Base-by-base conservation (phyloP, 1,140 invertebrate genomes). In the Archegozetes longisetosus region DNA sequence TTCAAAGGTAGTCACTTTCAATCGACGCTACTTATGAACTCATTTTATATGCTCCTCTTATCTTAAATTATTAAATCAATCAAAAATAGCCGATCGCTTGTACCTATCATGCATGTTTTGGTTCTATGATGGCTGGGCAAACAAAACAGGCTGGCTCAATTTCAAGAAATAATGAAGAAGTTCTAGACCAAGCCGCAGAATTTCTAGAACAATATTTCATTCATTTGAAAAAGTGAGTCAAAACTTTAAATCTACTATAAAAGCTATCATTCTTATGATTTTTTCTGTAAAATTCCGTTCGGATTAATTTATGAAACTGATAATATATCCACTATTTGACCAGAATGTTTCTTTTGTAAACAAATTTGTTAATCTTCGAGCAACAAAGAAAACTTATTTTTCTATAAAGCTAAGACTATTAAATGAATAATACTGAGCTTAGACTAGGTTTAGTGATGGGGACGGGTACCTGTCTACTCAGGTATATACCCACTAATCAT, bases 121-220 rank as follows among this genome's bases (percentile, higher is more conserved):
- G 50, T 12, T 20, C 50, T 9, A 22, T 51, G 6, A 51, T 51
- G 50, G 4, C 20, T 6, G 6, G n/a, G 20, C 20, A 6, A 4
- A n/a, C 12, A 22, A 6, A 6, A n/a, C 4, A 6, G 12, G 6
- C 4, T 51, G 12, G 6, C 6, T 6, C 20, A 6, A 51, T 9
- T 13, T 9, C 6, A 9, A 20, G 50, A 51, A 51, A 26, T 20
- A 51, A 51, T 22, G 56, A 62, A 23, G 61, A 65, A 29, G 53
- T 65, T 27, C 54, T 66, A 20, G n/a, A 24, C 3, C 55, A 60
- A 48, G 64, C 64, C 17, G 60, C 27, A 22, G 64, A 66, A 29
- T 66, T 65, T 61, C 62, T 65, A 23, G 53, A 60, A 46, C 64
- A 65, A 56, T 65, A 58, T 57, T 65, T 65, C 48, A 56, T 57